A percentile compares a stretch with the other conserved stretches of the same genome.
Evolutionary conservation across 2,797 vertebrate genomes (phyloP).

Genomic region (Pangasius larnaudii): DNA sequence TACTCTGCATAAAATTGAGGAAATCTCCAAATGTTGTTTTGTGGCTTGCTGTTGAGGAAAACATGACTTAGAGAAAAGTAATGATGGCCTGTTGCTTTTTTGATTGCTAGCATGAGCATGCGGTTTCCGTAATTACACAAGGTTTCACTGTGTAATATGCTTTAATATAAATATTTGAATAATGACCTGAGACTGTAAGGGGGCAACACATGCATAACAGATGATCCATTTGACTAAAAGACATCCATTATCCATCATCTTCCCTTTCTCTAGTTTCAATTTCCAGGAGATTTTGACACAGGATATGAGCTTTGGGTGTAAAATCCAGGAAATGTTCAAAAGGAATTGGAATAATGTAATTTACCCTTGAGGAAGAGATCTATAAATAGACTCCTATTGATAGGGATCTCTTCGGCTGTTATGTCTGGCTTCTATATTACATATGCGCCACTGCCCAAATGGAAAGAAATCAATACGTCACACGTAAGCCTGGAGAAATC

Average conservation of each 20-base stretch:
- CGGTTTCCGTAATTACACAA: constrained; percentile 11
- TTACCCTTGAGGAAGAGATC: not conserved
- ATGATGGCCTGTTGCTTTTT: not conserved
- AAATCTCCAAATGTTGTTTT: not conserved
- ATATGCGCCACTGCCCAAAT: not conserved
- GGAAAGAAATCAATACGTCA: constrained; percentile 3
- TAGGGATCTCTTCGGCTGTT: constrained; percentile 1
- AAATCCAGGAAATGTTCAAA: constrained; percentile 9
- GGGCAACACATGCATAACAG: not conserved
- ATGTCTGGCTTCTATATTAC: not conserved
- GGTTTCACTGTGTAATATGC: not conserved
- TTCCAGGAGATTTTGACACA: not conserved
- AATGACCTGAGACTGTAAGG: not conserved
- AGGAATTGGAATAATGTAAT: not conserved
- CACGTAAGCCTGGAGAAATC: constrained; percentile 4
- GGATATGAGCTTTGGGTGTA: constrained; percentile 11
- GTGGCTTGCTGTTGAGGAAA: not conserved
- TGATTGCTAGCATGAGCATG: constrained; percentile 3
- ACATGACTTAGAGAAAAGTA: not conserved
- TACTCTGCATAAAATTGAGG: not conserved
- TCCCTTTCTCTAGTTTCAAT: not conserved
- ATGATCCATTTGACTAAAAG: constrained; percentile 5
- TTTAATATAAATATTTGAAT: not conserved
- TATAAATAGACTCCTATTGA: not conserved
- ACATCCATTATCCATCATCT: constrained; percentile 7